These are phyloP conservation scores for Drosophila sordidula DNA, from an alignment of 2,888 invertebrate species.

Conservation along the genomic window DNA sequence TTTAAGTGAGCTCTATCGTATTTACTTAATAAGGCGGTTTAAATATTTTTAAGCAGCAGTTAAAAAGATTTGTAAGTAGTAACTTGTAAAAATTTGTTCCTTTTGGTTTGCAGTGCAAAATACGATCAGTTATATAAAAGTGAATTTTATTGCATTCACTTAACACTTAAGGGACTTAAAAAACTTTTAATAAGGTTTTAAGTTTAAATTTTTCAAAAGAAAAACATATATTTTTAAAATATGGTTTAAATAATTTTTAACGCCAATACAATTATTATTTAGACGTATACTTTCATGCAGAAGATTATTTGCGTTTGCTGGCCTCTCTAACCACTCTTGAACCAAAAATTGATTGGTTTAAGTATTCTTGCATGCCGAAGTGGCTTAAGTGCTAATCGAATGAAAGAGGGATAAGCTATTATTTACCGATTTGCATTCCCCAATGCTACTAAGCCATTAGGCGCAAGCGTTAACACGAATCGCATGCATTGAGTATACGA, in stretches of 20 bases:
- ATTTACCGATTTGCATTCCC: slow-evolving; percentile 9
- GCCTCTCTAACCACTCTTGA: background rate
- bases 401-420: slow-evolving; percentile 5
- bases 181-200: background rate
- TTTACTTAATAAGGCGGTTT: too few relatives aligned
- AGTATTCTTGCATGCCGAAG: background rate
- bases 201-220: too few relatives aligned
- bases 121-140: background rate
- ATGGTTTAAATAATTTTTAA: background rate
- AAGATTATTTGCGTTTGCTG: background rate
- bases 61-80: too few relatives aligned
- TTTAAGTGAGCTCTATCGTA: too few relatives aligned
- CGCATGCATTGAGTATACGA: slow-evolving; percentile 24
- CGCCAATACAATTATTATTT: background rate
- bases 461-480: slow-evolving; percentile 22
- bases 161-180: background rate
- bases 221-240: too few relatives aligned
- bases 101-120: background rate
- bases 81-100: background rate
- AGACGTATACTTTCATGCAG: background rate
- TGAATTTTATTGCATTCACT: background rate
- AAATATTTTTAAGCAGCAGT: too few relatives aligned
- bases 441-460: slow-evolving; percentile 10
- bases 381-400: slow-evolving; percentile 16
- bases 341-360: background rate